Evolutionary conservation across 1,140 invertebrate genomes (phyloP), one percentile per base, ranked within the genome.

Genomic region (Brachionus rotundiformis): DNA sequence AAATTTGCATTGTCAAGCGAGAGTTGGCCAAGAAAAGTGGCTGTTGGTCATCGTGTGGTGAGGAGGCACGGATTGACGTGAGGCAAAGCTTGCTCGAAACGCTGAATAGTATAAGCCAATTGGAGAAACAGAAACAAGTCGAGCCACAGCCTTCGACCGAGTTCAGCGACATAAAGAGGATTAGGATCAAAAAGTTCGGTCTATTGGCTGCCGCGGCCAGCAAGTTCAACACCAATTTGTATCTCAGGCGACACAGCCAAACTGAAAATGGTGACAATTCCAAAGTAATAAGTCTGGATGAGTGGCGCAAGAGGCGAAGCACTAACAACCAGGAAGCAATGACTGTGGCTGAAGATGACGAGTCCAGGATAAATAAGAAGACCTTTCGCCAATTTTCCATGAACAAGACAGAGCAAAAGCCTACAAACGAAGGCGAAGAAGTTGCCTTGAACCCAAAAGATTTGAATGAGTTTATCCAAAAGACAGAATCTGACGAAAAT

Each of bases 161-260:
- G 10, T 23, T 44, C 0, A 73, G 23, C 19, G 68, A 41, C 5
- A 25, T 73, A 11, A 73, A 73, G 27, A 16, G 39, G 19, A 25
- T 73, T 11, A 44, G 19, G 25, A 44, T 73, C 13, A 73, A 73
- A 44, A 73, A 73, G 10, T 73, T 44, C 11, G 68, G 68, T 44
- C 33, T 73, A 1, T 5, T 73, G 8, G 68, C 68, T 25, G 25
- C 36, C 5, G 68, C 68, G 27, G 68, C 68, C 1, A 73, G 39
- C 41, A 73, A 73, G 36, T 73, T 73, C 29, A 41, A 73, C 36
- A 44, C 68, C 36, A 73, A 73, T 44, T 33, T 68, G 41, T 44
- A 39, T 13, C 36, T 44, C 11, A 44, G 11, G 25, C 16, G 36
- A 7, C 39, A 73, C 36, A 36, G 31, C 29, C 16, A 33, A 16